These are phyloP conservation scores for Brachionus asplanchnoidis DNA, from an alignment of 1,140 invertebrate genomes.

Conservation along the genomic window DNA sequence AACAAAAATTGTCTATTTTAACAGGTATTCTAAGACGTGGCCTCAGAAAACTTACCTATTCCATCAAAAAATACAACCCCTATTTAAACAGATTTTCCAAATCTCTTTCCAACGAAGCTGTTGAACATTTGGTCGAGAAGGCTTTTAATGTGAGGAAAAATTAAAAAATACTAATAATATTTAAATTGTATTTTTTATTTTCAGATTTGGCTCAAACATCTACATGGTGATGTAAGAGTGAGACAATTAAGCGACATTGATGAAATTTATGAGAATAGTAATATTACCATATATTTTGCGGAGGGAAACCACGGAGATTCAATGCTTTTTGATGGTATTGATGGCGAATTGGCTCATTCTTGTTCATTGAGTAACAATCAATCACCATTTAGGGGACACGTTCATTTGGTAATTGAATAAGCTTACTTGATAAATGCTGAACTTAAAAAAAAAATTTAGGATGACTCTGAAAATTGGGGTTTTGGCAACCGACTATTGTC, in stretches of 20 bases:
- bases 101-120: neutral
- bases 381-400: conserved; percentile 33
- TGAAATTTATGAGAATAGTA: conserved; percentile 37
- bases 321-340: conserved; percentile 38
- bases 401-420: conserved; percentile 28
- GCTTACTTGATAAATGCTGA: neutral
- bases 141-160: conserved; percentile 11
- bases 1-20: neutral
- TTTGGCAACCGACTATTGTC: neutral
- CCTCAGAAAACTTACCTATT: conserved; percentile 22
- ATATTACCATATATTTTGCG: conserved; percentile 37
- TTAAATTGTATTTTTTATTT: neutral
- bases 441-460: neutral
- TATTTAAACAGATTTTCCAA: conserved; percentile 38
- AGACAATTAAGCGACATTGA: conserved; percentile 3
- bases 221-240: conserved; percentile 37
- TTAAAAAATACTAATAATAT: neutral
- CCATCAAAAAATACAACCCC: conserved; percentile 38
- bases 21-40: conserved; percentile 18
- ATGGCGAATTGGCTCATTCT: conserved; percentile 41
- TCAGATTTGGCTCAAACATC: conserved; percentile 29
- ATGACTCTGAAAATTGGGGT: conserved; percentile 36
- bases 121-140: conserved; percentile 28
- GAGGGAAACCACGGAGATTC: conserved; percentile 40
- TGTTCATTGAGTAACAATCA: conserved; percentile 30